Percentiles rank a stretch among this genome's conserved stretches.
Evolutionary conservation across 1,140 invertebrate genomes (phyloP).

Genomic region (Leptinotarsa defecta): DNA sequence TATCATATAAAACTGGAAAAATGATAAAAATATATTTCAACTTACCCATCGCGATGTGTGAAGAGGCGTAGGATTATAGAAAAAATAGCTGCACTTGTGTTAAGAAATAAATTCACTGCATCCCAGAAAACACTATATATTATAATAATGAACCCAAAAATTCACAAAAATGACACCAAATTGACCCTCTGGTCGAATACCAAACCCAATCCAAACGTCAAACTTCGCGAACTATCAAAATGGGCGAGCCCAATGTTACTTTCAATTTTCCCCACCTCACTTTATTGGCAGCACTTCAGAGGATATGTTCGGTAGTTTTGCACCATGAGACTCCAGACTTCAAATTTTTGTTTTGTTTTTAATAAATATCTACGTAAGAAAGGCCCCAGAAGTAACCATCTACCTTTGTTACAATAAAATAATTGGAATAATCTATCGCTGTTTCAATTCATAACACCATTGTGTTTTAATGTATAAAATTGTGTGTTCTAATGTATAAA

Average conservation of each 20-base stretch:
- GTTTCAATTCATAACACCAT: too few relatives aligned
- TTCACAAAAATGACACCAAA: conserved; percentile 14
- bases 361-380: too few relatives aligned
- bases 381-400: too few relatives aligned
- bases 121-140: neutral
- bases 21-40: neutral
- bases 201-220: conserved; percentile 11
- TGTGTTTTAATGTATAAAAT: too few relatives aligned
- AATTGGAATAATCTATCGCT: too few relatives aligned
- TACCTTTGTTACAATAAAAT: too few relatives aligned
- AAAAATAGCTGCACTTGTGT: neutral
- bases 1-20: neutral
- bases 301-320: neutral
- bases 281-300: neutral
- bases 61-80: neutral
- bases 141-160: conserved; percentile 1
- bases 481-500: too few relatives aligned
- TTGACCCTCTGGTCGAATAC: neutral
- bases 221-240: conserved; percentile 24
- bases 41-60: neutral
- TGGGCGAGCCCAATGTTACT: conserved; percentile 27
- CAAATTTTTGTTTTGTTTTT: too few relatives aligned
- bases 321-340: too few relatives aligned
- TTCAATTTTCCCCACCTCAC: neutral
- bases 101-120: neutral